phyloP scores from a whole-genome alignment of 1,140 invertebrate genomes.

The Acromyrmex charruanus region DNA sequence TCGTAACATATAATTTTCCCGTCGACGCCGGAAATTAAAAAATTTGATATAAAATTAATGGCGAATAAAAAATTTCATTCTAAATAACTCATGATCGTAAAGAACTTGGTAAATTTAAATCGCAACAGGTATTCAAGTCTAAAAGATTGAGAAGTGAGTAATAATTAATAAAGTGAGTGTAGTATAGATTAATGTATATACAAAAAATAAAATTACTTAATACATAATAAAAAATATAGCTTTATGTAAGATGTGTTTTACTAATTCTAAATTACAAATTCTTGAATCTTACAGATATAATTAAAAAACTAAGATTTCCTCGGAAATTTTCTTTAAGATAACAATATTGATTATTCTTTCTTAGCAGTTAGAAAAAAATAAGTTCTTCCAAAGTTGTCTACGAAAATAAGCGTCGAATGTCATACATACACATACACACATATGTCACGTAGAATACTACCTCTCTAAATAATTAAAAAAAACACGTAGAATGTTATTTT shows the following conservation, averaged over 20 bases:
- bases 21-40: not conserved
- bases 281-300: not conserved
- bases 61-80: not conserved
- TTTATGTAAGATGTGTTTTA: not conserved
- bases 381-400: slow-evolving; percentile 19
- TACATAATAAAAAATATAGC: not conserved
- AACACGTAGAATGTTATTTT: not conserved
- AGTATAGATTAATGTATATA: no score
- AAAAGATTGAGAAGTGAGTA: not conserved
- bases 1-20: not conserved
- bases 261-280: not conserved
- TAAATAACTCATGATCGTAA: slow-evolving; percentile 8
- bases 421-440: slow-evolving; percentile 58
- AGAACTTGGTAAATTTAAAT: not conserved
- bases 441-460: slow-evolving; percentile 50
- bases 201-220: not conserved
- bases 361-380: slow-evolving; percentile 3
- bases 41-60: not conserved
- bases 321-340: not conserved
- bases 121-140: not conserved
- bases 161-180: not conserved
- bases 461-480: slow-evolving; percentile 4
- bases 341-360: not conserved
- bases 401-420: slow-evolving; percentile 32
- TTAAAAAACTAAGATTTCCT: not conserved